A percentile compares a stretch with the other conserved stretches of the same genome.
Evolutionary conservation across 92 coral and sea anemone species (phyloP).

Genomic region (Bergia sp.): DNA sequence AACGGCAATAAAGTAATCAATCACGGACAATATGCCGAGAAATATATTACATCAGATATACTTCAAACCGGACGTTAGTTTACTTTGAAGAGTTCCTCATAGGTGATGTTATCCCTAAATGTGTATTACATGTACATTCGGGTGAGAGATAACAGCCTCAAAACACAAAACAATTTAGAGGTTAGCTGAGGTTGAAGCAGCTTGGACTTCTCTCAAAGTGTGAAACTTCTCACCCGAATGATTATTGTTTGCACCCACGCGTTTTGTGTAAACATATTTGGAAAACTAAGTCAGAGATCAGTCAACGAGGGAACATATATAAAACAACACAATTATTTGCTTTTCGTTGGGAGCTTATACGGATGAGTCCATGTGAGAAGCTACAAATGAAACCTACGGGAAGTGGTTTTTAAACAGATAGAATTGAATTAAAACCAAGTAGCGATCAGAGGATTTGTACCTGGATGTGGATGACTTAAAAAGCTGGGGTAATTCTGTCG

Average conservation of each 20-base stretch:
- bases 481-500: slow-evolving; percentile 72
- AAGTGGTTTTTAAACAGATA: slow-evolving; percentile 2
- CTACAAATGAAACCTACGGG: background rate
- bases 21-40: slow-evolving; percentile 37
- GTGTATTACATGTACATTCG: background rate
- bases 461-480: slow-evolving; percentile 84
- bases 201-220: background rate
- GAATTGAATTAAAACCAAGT: background rate
- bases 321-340: slow-evolving; percentile 13
- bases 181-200: background rate
- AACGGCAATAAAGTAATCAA: slow-evolving; percentile 42
- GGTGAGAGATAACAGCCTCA: slow-evolving; percentile 28
- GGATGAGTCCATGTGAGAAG: background rate
- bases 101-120: slow-evolving; percentile 40
- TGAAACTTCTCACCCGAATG: slow-evolving; percentile 2
- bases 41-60: slow-evolving; percentile 38
- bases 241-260: background rate
- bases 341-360: slow-evolving; percentile 10
- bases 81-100: slow-evolving; percentile 28
- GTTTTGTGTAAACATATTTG: slow-evolving; percentile 38
- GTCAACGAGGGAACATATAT: slow-evolving; percentile 38
- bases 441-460: slow-evolving; percentile 28
- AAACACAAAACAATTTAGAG: background rate
- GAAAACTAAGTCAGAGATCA: slow-evolving; percentile 26
- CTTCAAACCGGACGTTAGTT: slow-evolving; percentile 51